Evolutionary conservation across 2,888 invertebrate species (phyloP), one percentile per base, ranked within the genome.

Genomic region (Taenaris catops): DNA sequence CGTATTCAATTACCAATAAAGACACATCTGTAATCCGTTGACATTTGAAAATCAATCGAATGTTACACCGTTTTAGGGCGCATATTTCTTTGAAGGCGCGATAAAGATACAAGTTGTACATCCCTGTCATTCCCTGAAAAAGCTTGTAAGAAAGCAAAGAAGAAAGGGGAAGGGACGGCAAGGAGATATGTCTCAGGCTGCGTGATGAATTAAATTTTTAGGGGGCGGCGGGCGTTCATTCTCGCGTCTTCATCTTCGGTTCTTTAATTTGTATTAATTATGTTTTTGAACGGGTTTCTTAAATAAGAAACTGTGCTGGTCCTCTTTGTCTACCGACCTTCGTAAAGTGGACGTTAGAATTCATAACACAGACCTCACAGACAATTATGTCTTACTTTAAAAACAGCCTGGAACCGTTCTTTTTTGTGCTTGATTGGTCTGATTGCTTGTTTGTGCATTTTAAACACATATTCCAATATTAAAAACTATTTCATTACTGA

Each of bases 201-300:
- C 63, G 80, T 86, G 86, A 84, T 84, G 86, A 86, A 86, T 86
- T 86, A 84, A 86, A 86, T 86, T 86, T 84, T 84, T 83, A 81
- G 81, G 69, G 84, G 83, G 83, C 68, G 71, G 64, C 56, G 54
- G 54, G 72, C 65, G 69, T 72, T 71, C 72, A 68, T 72, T 64
- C 71, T 65, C 72, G 78, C 71, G 73, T 73, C 79, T 75, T 74
- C 72, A 71, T 78, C 73, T 67, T 69, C 70, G 70, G 70, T 73
- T 65, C 71, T 73, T 69, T 81, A 81, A 81, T 83, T 81, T 72
- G 68, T 69, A 69, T 74, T 73, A 76, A 73, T 74, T 75, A 61
- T 56, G 66, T 65, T 63, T 73, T 70, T 63, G 46, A 41, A 39
- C 46, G 51, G 49, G 51, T 47, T 48, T 41, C n/a, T 41, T 36